A percentile compares a stretch with the other conserved stretches of the same genome.
phyloP scores from a whole-genome alignment of 2,113 vertebrate species.

The Sphaerodactylus townsendi region DNA sequence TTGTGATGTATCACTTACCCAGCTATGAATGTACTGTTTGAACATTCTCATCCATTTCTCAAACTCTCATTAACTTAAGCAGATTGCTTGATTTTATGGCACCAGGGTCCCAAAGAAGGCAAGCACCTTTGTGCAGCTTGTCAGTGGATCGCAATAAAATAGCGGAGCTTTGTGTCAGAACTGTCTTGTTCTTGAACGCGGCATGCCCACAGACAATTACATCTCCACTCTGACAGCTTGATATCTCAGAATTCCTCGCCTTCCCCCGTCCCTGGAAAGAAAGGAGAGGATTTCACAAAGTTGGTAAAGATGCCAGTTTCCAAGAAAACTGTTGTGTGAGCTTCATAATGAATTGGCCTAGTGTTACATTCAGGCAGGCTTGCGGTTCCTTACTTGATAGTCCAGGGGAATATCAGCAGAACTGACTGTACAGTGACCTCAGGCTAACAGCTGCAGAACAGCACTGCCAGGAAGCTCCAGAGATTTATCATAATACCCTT shows the following conservation, averaged over 20 bases:
- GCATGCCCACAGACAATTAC: constrained; percentile 56
- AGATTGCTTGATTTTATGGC: constrained; percentile 27
- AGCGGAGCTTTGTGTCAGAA: constrained; percentile 75
- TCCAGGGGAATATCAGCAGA: constrained; percentile 59
- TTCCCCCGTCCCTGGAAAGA: constrained; percentile 76
- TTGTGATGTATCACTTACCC: neutral
- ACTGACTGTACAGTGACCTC: constrained; percentile 70
- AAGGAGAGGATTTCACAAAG: constrained; percentile 77
- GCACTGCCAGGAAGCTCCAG: constrained; percentile 56
- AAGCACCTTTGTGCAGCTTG: neutral
- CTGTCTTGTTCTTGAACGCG: constrained; percentile 75
- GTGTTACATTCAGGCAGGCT: constrained; percentile 31
- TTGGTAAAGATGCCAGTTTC: constrained; percentile 79
- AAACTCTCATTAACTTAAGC: constrained; percentile 32
- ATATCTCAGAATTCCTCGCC: constrained; percentile 78
- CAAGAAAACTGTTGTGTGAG: constrained; percentile 67
- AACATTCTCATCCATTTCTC: neutral
- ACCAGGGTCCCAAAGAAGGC: constrained; percentile 23
- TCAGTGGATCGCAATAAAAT: constrained; percentile 53
- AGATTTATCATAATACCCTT: constrained; percentile 66
- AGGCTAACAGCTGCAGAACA: constrained; percentile 52
- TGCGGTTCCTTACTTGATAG: constrained; percentile 55
- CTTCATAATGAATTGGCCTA: constrained; percentile 49
- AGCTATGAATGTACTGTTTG: neutral
- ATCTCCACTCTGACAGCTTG: constrained; percentile 76